Base-by-base conservation (phyloP, 2,888 invertebrate genomes). In the Latrodectus elegans region DNA sequence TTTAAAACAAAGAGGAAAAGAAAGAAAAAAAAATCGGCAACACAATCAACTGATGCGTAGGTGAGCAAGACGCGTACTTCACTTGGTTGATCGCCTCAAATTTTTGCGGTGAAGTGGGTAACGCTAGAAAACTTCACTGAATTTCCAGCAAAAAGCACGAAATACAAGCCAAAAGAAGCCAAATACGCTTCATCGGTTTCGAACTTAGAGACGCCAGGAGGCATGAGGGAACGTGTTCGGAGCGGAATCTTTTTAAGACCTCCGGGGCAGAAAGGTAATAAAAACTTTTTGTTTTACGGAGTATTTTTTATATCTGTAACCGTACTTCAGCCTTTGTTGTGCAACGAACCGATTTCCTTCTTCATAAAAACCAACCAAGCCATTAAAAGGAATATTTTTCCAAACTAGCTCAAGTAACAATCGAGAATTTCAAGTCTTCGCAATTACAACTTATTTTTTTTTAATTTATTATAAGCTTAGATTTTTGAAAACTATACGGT, bases 21-120 rank as follows among this genome's bases (percentile, higher is more conserved):
- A 60, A 65, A 14, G n/a, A 75, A 60, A 60, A 14, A 52, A 75
- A 60, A 60, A 75, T 38, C 22, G 4, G 26, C 15, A 22, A 55
- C n/a, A 11, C 14, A 11, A 22, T 76, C 6, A 49, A 49, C 53
- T 22, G 78, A 38, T 17, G 53, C 78, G 55, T 60, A 22, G 53
- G 80, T 53, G 80, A 55, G 60, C 38, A 70, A 15, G 68, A 51
- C 65, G 53, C 17, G 26, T 70, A 55, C 78, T 53, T 53, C 67
- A 77, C 14, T 77, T 14, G 22, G 72, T 70, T 17, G 49, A 71
- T 80, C 51, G 72, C 72, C 72, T 80, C 80, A 71, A 72, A 80
- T 51, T 72, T 64, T 72, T 80, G 80, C 51, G 71, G 80, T 80
- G 80, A 72, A 80, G 80, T 80, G 80, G 80, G 14, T 72, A 64